Evolutionary conservation across 2,888 invertebrate species (phyloP), one percentile per base, ranked within the genome.

Genomic region (Sycophila texana): DNA sequence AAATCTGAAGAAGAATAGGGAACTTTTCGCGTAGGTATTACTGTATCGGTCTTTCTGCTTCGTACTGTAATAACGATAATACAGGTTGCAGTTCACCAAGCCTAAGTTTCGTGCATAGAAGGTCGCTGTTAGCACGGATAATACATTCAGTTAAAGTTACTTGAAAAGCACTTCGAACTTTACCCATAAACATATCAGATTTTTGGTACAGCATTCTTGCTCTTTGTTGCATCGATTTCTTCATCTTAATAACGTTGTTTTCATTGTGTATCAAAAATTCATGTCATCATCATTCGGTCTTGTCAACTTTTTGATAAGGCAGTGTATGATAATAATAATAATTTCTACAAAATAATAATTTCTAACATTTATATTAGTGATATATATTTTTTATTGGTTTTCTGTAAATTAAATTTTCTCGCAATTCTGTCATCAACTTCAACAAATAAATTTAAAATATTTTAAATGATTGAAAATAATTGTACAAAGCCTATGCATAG

Each of bases 121-220:
- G 58, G 65, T 65, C 53, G 58, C 70, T 71, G 79, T 66, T 75
- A 71, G 71, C 78, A 26, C 70, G 79, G 74, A 82, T 84, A 84
- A 85, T 86, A 84, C 83, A 85, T 86, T 84, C 83, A 84, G 84
- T 85, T 85, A 85, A 85, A 86, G 84, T 86, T 83, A 82, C 84
- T 86, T 81, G 83, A 84, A 84, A 84, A 85, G 83, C 84, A 84
- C 86, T 86, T 84, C 82, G 77, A 84, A 84, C 85, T 86, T 86
- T 61, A 78, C 82, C 81, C 82, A 86, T 86, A 85, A 86, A 86
- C 84, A 85, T 82, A 66, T 71, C 70, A 75, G 79, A 71, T 74
- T 82, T 79, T 77, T 81, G 39, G 74, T 75, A 58, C 63, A 55
- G 81, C 79, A 81, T 80, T 71, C 72, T 30, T 76, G 58, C 63